Conservation (phyloP, 2,113 vertebrate species). For the Ceratotherium simum region DNA sequence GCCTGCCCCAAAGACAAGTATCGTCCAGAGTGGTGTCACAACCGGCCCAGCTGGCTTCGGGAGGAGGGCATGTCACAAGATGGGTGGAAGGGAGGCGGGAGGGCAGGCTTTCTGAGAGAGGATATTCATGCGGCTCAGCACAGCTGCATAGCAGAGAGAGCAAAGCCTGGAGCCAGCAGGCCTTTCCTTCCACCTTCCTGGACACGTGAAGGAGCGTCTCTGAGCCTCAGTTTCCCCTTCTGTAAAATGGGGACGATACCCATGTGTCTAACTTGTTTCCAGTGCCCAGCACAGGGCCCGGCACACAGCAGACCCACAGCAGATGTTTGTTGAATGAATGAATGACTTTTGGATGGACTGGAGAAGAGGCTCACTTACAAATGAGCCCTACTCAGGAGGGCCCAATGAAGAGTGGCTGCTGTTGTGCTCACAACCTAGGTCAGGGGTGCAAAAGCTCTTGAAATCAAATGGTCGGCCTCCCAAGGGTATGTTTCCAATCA, state of each 20-base stretch:
- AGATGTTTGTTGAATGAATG: neutral
- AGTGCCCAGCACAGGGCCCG: neutral
- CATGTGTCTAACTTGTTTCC: neutral
- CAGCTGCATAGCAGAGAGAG: neutral
- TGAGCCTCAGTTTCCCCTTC: neutral
- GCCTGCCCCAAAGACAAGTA: neutral
- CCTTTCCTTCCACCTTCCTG: neutral
- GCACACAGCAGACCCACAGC: neutral
- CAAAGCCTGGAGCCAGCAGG: fast-evolving
- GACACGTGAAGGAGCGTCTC: neutral
- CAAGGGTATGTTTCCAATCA: fast-evolving
- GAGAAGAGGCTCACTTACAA: neutral
- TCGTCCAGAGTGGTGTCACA: too few relatives aligned
- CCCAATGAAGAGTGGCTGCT: neutral
- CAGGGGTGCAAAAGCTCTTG: neutral
- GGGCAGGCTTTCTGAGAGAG: neutral
- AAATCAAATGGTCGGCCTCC: fast-evolving
- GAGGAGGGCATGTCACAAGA: neutral
- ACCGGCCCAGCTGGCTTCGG: fast-evolving
- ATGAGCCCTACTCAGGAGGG: neutral
- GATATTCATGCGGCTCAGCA: fast-evolving
- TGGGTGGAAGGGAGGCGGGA: neutral
- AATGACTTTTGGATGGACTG: neutral
- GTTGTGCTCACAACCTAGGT: neutral
- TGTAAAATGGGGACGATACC: neutral